Evolutionary conservation across 2,113 vertebrate species (phyloP), one percentile per base, ranked within the genome.

Genomic region (Damaliscus lunatus): DNA sequence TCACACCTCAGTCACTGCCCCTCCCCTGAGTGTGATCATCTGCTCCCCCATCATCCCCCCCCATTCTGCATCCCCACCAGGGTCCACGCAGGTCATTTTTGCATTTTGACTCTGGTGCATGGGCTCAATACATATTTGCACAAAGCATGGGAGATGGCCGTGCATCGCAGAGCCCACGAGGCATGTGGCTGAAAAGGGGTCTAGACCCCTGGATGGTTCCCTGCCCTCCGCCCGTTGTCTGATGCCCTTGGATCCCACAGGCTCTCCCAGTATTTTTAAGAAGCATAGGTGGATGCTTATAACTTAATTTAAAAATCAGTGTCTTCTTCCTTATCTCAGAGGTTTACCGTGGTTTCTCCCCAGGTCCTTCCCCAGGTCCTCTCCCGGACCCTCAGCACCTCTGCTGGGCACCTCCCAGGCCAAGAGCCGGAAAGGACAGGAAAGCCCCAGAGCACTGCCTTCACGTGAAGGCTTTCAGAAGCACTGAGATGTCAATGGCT

Each of bases 41-140:
- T 50, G 3, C 52, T 36, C 55, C 74, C 23, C 23, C 15, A 6
- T 71, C 7, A 33, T 6, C 48, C 4, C 3, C n/a, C 14, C 25
- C 46, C 0, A 31, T 36, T 27, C 36, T 3, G 1, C 1, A 2
- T 40, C 55, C n/a, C 60, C 0, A 2, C 48, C 1, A 43, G 29
- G 36, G 14, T 25, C 46, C 6, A 0, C 0, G 3, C 17, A 0
- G 2, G 6, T 27, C 27, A 0, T 4, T 29, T 36, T 5, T 36
- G 40, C 14, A 2, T 3, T 62, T 12, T 16, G 21, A 9, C 1
- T 31, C 29, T 2, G 25, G 21, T 4, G 5, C 17, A 4, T 33
- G 15, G 67, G 27, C 2, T 86, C 29, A 3, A 2, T 6, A 29
- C 31, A 5, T 1, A 1, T 48, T 43, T n/a, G 43, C 71, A 50